These are phyloP conservation scores for Chloebia gouldiae DNA, from an alignment of 2,113 vertebrate species.

Conservation along the genomic window DNA sequence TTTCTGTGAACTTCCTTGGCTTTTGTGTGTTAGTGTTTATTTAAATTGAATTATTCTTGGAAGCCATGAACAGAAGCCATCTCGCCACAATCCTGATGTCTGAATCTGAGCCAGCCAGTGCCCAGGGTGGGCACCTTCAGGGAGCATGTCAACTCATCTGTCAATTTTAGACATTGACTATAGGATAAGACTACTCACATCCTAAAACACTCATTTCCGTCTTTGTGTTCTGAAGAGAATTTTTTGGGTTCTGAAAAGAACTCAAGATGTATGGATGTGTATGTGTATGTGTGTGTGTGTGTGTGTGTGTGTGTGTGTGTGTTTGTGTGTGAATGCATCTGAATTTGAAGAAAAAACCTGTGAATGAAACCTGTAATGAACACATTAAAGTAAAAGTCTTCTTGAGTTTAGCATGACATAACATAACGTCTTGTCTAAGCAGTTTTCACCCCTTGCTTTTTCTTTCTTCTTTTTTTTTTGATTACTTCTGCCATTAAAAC, in stretches of 20 bases:
- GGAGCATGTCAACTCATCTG: not conserved
- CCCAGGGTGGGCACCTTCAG: not conserved
- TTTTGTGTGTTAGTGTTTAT: not conserved
- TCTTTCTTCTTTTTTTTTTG: rapidly evolving
- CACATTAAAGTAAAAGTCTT: not conserved
- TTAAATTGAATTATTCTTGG: not conserved
- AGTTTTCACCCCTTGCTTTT: not conserved
- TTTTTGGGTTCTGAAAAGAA: not conserved
- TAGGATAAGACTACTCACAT: not conserved
- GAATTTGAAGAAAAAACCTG: not conserved
- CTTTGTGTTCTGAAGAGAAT: not conserved
- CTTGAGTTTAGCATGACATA: not conserved
- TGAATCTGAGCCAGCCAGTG: not conserved
- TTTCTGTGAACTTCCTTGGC: not conserved
- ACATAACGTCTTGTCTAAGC: not conserved
- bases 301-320: no score
- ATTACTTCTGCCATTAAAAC: not conserved
- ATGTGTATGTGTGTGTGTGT: no score
- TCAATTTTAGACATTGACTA: not conserved
- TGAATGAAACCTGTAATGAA: not conserved
- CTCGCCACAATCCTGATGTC: not conserved
- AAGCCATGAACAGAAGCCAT: not conserved
- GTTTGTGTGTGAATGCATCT: not conserved
- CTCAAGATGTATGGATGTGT: not conserved
- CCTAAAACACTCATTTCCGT: rapidly evolving